These are phyloP conservation scores for Nomada goodeniana DNA, from an alignment of 2,888 invertebrate species.

Conservation along the genomic window DNA sequence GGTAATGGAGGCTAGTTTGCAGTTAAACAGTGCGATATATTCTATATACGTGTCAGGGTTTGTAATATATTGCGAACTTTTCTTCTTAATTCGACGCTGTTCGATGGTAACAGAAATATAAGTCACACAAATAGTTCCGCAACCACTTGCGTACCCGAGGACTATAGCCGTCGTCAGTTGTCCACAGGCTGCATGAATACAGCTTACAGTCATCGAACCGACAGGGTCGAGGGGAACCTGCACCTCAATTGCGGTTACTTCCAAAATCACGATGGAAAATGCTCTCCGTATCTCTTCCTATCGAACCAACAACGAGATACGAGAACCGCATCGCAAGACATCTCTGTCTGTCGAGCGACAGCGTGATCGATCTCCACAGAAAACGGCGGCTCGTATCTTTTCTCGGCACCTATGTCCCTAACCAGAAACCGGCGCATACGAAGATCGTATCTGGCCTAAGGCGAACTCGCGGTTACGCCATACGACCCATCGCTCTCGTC, in stretches of 20 bases:
- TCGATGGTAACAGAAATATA: too few species aligned
- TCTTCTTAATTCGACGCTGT: too few species aligned
- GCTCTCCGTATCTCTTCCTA: constrained; percentile 37
- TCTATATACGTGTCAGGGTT: not conserved
- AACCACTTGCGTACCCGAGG: too few species aligned
- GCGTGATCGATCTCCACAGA: constrained; percentile 70
- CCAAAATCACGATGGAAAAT: not conserved
- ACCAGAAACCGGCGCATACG: constrained; percentile 52
- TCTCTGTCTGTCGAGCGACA: constrained; percentile 61
- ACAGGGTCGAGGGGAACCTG: too few species aligned
- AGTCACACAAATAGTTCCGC: too few species aligned
- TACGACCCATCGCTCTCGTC: constrained; percentile 46
- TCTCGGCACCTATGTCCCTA: constrained; percentile 68
- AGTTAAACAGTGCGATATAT: not conserved
- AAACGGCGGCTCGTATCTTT: constrained; percentile 66
- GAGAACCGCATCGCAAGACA: constrained; percentile 53
- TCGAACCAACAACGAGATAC: constrained; percentile 22
- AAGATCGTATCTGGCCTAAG: constrained; percentile 67
- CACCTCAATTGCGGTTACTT: too few species aligned
- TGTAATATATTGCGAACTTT: too few species aligned
- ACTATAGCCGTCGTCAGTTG: too few species aligned
- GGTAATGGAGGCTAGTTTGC: too few species aligned
- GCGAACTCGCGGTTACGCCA: constrained; percentile 62
- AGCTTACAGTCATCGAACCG: too few species aligned
- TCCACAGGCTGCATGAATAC: too few species aligned